Base-by-base conservation (phyloP, 2,797 vertebrate genomes). In the Myotis pilosus region DNA sequence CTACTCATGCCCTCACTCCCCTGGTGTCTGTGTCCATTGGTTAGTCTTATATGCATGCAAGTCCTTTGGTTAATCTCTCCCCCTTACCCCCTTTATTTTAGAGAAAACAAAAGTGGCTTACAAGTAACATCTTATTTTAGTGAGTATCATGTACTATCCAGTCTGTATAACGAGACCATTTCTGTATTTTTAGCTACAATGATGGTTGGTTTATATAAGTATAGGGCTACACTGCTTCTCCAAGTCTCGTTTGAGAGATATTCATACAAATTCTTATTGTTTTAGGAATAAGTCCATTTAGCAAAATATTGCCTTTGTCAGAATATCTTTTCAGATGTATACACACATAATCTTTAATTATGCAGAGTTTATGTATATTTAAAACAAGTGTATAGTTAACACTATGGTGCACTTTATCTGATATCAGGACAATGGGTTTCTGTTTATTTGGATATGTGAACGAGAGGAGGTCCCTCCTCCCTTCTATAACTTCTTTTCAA, bases 21-120 rank as follows among this genome's bases (percentile, higher is more conserved):
- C 49, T 49, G 15, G 15, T 51, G 49, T 51, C 49, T 51, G 16
- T 51, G 49, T 51, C 49, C 49, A 17, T 51, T 51, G 49, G 16
- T 51, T 51, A 51, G 49, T 5, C 49, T 51, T 51, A 51, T 51
- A 51, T 51, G 49, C 49, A 51, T 51, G 16, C 49, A 51, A 51
- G 16, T 51, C 49, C 49, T 51, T 51, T 51, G 49, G 49, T 51
- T 51, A 16, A 51, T 51, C 49, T 51, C 49, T 51, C 49, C 16
- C 49, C 16, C 16, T 51, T 51, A 17, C 49, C 49, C 16, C 49
- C 16, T 6, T 92, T 92, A 12, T 74, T 72, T 83, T 62, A 72
- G 2, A 91, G 76, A 82, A 93, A 89, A 60, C 72, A 10, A 38
- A 78, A 93, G 41, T 47, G 25, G 20, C 49, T 89, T 92, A 86